Evolutionary conservation across 2,888 invertebrate species (phyloP).

Genomic region (Rambutsinella grinnellia): DNA sequence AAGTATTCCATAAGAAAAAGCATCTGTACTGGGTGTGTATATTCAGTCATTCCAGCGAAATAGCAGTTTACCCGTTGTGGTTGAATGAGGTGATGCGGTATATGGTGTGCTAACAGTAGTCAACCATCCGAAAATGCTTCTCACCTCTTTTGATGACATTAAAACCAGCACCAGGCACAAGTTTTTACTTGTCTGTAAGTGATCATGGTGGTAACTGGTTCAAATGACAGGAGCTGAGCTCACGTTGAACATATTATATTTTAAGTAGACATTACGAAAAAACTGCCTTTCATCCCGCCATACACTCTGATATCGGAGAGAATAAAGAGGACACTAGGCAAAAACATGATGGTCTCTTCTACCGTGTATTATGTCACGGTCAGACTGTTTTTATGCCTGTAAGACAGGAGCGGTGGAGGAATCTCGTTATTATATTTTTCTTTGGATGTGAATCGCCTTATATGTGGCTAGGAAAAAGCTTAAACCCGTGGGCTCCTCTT

Average conservation of each 20-base stretch:
- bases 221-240: too few species aligned
- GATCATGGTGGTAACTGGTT: too few species aligned
- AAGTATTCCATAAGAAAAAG: background rate
- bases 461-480: too few species aligned
- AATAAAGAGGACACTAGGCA: background rate
- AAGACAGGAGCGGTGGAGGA: too few species aligned
- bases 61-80: slow-evolving; percentile 19
- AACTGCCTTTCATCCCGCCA: too few species aligned
- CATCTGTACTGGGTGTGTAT: background rate
- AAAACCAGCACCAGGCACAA: slow-evolving; percentile 21
- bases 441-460: too few species aligned
- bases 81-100: slow-evolving; percentile 19
- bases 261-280: too few species aligned
- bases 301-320: too few species aligned
- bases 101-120: background rate
- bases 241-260: too few species aligned
- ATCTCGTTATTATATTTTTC: too few species aligned
- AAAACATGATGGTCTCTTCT: background rate
- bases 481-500: too few species aligned
- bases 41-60: background rate
- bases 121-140: slow-evolving; percentile 30
- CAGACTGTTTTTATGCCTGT: slow-evolving; percentile 13
- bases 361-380: slow-evolving; percentile 18
- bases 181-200: too few species aligned
- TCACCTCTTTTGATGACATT: slow-evolving; percentile 43